These are phyloP conservation scores for Sigmodon hispidus DNA, from an alignment of 2,113 vertebrate genomes.

Conservation along the genomic window DNA sequence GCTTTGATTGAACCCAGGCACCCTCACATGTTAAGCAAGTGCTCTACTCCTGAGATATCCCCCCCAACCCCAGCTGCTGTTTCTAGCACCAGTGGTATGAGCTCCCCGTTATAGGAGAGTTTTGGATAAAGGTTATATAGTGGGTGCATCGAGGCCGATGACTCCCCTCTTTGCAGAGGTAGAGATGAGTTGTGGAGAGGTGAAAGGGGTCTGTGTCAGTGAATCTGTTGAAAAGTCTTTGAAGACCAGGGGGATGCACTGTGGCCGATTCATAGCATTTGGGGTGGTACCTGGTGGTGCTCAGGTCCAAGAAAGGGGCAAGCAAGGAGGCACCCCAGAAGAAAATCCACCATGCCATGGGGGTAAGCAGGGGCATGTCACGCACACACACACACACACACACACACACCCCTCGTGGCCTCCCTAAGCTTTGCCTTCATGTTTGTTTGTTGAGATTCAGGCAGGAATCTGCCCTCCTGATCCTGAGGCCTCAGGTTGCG, in stretches of 20 bases:
- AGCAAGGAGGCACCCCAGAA: background rate
- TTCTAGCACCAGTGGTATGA: background rate
- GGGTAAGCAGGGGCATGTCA: background rate
- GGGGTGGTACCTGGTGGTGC: background rate
- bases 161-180: background rate
- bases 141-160: background rate
- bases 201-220: background rate
- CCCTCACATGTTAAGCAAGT: background rate
- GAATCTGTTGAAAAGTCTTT: background rate
- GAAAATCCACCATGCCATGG: background rate
- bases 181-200: background rate
- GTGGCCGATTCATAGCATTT: background rate
- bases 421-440: background rate
- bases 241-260: background rate
- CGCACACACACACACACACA: background rate
- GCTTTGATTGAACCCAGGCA: background rate
- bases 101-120: rapidly evolving
- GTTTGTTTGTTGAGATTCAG: constrained; percentile 85
- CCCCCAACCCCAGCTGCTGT: background rate
- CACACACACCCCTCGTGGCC: background rate
- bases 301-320: background rate
- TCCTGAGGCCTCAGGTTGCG: constrained; percentile 82
- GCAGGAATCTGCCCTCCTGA: constrained; percentile 82
- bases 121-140: background rate
- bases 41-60: background rate